Evolutionary conservation across 2,888 invertebrate genomes (phyloP).

Genomic region (Apotomis turbidana): DNA sequence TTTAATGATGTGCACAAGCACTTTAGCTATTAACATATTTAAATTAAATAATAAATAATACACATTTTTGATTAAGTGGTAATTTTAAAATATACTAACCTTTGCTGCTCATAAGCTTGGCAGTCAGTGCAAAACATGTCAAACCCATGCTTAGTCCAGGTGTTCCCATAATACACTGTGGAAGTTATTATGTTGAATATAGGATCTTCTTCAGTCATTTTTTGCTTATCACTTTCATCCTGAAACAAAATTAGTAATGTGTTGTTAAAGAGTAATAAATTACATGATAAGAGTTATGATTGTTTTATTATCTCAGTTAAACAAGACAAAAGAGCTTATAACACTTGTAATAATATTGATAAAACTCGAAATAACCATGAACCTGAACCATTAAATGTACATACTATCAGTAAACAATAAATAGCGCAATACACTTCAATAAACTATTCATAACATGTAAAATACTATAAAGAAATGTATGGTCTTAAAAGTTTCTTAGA

Average conservation of each 20-base stretch:
- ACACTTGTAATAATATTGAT: not conserved
- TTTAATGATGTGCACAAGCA: too few relatives aligned
- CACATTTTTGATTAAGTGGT: too few relatives aligned
- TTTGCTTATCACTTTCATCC: conserved; percentile 74
- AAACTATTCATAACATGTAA: not conserved
- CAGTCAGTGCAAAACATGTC: conserved; percentile 87
- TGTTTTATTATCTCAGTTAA: not conserved
- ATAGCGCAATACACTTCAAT: too few relatives aligned
- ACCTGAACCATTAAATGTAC: not conserved
- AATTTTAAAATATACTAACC: conserved; percentile 55
- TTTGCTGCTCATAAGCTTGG: conserved; percentile 81
- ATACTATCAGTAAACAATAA: too few relatives aligned
- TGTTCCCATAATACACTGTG: conserved; percentile 86
- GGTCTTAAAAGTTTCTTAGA: not conserved
- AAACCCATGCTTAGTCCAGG: conserved; percentile 87
- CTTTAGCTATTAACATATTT: too few relatives aligned
- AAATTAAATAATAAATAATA: too few relatives aligned
- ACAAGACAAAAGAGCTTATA: not conserved
- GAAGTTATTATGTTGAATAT: conserved; percentile 90
- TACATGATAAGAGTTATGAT: not conserved
- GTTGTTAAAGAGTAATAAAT: not conserved
- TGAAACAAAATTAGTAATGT: conserved; percentile 50
- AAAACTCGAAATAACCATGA: not conserved
- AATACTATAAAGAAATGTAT: not conserved
- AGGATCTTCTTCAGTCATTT: conserved; percentile 85